These are phyloP conservation scores for Fringilla coelebs DNA, from an alignment of 2,797 vertebrate species.

Conservation along the genomic window DNA sequence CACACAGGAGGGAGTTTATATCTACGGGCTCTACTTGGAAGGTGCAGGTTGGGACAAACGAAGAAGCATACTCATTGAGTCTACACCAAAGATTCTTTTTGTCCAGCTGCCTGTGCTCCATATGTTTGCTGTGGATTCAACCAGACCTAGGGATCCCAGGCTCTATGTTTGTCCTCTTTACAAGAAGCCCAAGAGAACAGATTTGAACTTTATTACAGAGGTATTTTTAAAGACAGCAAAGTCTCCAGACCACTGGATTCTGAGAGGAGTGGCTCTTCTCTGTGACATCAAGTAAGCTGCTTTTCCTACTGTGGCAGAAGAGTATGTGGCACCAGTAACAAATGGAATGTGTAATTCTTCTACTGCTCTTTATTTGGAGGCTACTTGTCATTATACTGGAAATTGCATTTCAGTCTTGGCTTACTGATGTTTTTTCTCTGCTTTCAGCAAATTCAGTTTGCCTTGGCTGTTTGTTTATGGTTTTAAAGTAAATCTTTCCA, in stretches of 20 bases:
- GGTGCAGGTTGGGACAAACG: conserved; percentile 83
- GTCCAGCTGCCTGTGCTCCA: conserved; percentile 80
- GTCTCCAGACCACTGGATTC: conserved; percentile 85
- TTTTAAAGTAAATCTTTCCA: background rate
- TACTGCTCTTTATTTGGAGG: background rate
- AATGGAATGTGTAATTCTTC: background rate
- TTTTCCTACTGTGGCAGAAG: background rate
- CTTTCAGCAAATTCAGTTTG: background rate
- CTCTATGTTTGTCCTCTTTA: conserved; percentile 85
- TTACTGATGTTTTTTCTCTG: background rate
- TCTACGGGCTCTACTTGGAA: conserved; percentile 83
- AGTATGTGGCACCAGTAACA: background rate
- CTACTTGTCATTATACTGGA: background rate
- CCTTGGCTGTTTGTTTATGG: background rate
- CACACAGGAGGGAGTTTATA: conserved; percentile 83
- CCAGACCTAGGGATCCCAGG: conserved; percentile 72
- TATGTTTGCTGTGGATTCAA: conserved; percentile 81
- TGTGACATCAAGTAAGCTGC: conserved; percentile 80
- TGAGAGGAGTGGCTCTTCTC: conserved; percentile 83
- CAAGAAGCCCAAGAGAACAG: conserved; percentile 83
- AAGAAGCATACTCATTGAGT: conserved; percentile 75
- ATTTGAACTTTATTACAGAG: conserved; percentile 82
- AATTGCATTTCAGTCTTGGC: background rate
- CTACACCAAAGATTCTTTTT: conserved; percentile 83
- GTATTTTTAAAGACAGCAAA: conserved; percentile 74